These are phyloP conservation scores for Columba guinea DNA, from an alignment of 2,797 vertebrate genomes.

Conservation along the genomic window DNA sequence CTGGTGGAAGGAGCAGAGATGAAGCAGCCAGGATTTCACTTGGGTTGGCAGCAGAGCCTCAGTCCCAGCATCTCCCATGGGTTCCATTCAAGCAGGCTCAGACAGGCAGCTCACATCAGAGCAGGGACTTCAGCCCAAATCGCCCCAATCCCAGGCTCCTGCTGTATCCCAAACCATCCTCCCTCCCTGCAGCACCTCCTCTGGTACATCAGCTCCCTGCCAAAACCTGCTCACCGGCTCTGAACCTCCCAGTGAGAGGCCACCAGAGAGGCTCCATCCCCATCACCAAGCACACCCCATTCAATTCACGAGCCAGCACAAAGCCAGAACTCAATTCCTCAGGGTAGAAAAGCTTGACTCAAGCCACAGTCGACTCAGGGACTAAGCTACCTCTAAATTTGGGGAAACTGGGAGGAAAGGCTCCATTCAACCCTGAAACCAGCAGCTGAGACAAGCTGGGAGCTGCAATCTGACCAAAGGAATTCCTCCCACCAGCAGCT, in stretches of 20 bases:
- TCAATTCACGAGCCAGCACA: not conserved
- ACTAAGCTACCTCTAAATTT: not conserved
- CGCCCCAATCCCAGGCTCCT: not conserved
- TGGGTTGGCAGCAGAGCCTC: not conserved
- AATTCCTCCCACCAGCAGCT: conserved; percentile 54
- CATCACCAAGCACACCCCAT: not conserved
- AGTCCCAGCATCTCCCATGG: accelerated
- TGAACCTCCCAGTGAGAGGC: not conserved
- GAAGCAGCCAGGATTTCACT: not conserved
- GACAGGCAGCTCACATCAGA: not conserved
- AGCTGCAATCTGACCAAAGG: conserved; percentile 34
- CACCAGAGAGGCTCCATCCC: not conserved
- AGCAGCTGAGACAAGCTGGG: conserved; percentile 47
- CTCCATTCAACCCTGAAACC: not conserved
- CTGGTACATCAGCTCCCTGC: not conserved
- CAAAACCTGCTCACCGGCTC: not conserved
- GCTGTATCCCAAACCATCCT: not conserved
- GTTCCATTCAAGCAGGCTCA: not conserved
- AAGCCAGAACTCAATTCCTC: not conserved
- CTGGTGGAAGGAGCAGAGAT: not conserved
- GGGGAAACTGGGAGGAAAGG: not conserved
- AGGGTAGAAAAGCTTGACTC: not conserved
- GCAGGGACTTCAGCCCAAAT: not conserved
- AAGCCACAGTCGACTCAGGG: not conserved
- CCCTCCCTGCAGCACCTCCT: not conserved